Percentiles rank a stretch among this genome's conserved stretches.
phyloP scores from a whole-genome alignment of 2,113 vertebrate genomes.

The Camelus dromedarius region DNA sequence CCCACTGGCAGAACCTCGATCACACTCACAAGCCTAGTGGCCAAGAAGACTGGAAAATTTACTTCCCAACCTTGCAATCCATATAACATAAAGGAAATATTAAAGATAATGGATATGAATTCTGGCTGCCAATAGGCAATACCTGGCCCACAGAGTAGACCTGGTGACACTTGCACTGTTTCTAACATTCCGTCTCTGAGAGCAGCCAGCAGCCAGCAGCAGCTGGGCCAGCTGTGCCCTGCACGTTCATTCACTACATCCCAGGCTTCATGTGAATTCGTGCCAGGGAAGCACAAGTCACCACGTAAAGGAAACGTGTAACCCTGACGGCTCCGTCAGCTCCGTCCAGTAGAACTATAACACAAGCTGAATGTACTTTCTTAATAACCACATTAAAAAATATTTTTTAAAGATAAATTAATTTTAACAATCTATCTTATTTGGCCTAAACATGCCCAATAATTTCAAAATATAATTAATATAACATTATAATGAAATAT shows the following conservation, averaged over 20 bases:
- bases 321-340: neutral
- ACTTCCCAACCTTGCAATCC: neutral
- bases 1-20: neutral
- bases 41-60: neutral
- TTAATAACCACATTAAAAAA: neutral
- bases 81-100: neutral
- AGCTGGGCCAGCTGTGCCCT: too few species aligned
- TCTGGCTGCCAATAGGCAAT: neutral
- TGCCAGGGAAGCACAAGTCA: neutral
- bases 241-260: neutral
- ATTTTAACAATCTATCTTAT: neutral
- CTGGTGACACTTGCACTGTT: neutral
- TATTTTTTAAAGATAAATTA: neutral
- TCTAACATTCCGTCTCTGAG: neutral
- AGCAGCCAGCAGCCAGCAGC: too few species aligned
- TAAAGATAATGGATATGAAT: neutral
- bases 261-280: neutral
- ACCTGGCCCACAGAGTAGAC: neutral
- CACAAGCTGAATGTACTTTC: neutral
- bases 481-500: neutral
- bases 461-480: neutral
- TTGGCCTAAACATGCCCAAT: neutral
- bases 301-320: neutral
- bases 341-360: neutral
- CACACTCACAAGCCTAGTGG: neutral